Evolutionary conservation across 2,113 vertebrate species (phyloP), one percentile per base, ranked within the genome.

Genomic region (Lepisosteus oculatus): DNA sequence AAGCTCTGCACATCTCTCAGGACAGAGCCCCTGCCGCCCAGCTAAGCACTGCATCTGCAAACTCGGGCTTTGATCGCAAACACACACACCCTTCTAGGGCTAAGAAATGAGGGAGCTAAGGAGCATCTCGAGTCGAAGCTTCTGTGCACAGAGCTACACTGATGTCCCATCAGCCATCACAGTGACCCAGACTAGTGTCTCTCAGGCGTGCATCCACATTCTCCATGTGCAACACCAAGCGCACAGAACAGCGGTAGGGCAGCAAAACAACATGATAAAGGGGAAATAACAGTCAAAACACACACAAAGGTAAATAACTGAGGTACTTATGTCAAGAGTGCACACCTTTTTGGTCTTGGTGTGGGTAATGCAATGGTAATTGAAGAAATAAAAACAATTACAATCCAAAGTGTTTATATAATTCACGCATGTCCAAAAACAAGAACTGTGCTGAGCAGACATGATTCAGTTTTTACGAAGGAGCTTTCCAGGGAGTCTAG

Each of bases 231-330:
- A 62, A 67, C 45, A 42, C 17, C 61, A 17, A 15, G 42, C 42
- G n/a, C 5, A 51, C 15, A 71, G 55, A 77, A 69, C 43, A 71
- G 75, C 71, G 69, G 8, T 56, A 71, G 61, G 55, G 72, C 65
- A 72, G 75, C 72, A 63, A 67, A 43, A 57, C 3, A 2, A 68
- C 13, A 3, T 45, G 54, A 55, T 12, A 12, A 15, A 55, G 14
- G 4, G 44, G 17, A 41, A 55, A 47, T 17, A 45, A 67, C 54
- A 41, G 47, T 55, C 14, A 54, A 3, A 6, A 17, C 29, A 44
- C 4, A 51, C 9, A 4, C 11, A 17, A 67, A 67, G 29, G 17
- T 15, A 45, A 12, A 51, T 54, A 47, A 5, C 8, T 45, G 17
- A 9, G 15, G 47, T 54, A 67, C 17, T 12, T 15, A 55, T 55